Conservation (phyloP, 2,797 vertebrate species). For the Tragelaphus oryx region DNA sequence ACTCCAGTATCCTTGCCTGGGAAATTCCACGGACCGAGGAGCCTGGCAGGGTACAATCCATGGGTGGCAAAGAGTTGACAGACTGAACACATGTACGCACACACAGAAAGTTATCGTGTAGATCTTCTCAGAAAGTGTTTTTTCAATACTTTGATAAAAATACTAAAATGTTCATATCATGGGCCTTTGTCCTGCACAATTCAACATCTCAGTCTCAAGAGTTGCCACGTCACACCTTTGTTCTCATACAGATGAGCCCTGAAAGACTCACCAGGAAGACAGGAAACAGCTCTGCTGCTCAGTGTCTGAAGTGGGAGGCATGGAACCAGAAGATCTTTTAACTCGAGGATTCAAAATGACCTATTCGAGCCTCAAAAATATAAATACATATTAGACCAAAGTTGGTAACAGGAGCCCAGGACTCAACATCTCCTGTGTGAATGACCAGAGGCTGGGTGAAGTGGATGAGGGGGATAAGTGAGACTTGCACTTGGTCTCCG, state of each 20-base stretch:
- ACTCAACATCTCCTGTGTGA: background rate
- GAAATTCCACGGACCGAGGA: background rate
- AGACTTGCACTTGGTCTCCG: no score
- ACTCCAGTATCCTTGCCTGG: background rate
- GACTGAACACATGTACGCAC: background rate
- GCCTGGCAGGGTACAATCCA: background rate
- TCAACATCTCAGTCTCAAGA: background rate
- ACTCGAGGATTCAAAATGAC: background rate
- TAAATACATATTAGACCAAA: background rate
- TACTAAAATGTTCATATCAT: background rate
- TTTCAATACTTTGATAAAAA: background rate
- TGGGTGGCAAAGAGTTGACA: background rate
- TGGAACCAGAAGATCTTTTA: background rate
- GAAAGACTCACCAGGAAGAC: background rate
- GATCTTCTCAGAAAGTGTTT: background rate
- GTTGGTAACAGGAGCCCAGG: background rate
- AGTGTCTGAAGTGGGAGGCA: background rate
- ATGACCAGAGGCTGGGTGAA: background rate
- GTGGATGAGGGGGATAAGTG: background rate
- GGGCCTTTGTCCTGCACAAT: background rate
- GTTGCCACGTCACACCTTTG: fast-evolving
- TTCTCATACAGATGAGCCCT: background rate
- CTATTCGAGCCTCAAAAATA: background rate
- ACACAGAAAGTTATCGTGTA: background rate
- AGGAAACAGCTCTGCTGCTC: fast-evolving